Conservation (phyloP, 1,140 invertebrate genomes). For the Drosophila tani region DNA sequence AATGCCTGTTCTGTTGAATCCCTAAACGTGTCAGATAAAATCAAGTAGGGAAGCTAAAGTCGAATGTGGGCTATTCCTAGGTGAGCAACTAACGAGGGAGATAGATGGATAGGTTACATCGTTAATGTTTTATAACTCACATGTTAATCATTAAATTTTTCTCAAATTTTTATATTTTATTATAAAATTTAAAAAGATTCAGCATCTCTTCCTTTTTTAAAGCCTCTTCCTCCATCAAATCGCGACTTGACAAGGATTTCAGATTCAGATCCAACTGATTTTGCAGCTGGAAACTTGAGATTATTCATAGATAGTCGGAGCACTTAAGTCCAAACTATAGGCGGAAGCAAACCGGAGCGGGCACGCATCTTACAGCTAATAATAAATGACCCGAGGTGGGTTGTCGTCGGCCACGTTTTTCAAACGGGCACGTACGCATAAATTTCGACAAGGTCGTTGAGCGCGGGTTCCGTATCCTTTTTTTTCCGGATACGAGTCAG, state of each 20-base stretch:
- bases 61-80: too few species aligned
- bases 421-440: constrained; percentile 71
- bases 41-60: too few species aligned
- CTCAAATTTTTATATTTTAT: too few species aligned
- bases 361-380: constrained; percentile 74
- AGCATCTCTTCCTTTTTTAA: too few species aligned
- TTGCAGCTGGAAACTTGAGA: constrained; percentile 36
- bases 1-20: background rate
- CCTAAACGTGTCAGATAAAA: background rate
- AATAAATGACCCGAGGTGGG: constrained; percentile 73
- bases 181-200: background rate
- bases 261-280: background rate
- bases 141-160: background rate
- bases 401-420: constrained; percentile 69
- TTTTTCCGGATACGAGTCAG: constrained; percentile 31
- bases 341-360: constrained; percentile 17
- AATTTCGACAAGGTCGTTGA: constrained; percentile 62
- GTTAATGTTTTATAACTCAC: background rate
- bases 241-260: constrained; percentile 5
- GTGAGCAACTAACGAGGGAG: too few species aligned
- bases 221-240: constrained; percentile 1
- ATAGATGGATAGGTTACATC: background rate
- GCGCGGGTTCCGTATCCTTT: constrained; percentile 25
- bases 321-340: constrained; percentile 23
- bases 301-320: constrained; percentile 45